A percentile compares a stretch with the other conserved stretches of the same genome.
Conservation (phyloP, 2,797 vertebrate species). For the Geotrypetes seraphini region DNA sequence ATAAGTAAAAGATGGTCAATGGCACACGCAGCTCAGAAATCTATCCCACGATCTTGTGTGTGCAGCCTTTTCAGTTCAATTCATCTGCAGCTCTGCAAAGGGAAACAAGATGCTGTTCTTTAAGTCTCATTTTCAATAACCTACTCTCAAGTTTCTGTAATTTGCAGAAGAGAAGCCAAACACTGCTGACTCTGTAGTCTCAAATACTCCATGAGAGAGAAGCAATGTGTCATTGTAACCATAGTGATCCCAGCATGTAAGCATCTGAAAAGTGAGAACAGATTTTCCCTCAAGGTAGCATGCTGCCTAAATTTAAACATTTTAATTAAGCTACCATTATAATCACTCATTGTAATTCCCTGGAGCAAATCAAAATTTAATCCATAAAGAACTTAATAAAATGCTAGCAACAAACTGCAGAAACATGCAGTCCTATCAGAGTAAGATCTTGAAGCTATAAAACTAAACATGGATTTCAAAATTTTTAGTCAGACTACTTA, state of each 20-base stretch:
- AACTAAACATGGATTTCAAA: too few relatives aligned
- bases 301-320: neutral
- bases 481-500: too few relatives aligned
- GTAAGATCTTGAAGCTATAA: too few relatives aligned
- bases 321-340: neutral
- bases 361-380: neutral
- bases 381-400: neutral
- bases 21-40: constrained; percentile 40
- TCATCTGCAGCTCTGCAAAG: constrained; percentile 75
- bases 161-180: constrained; percentile 34
- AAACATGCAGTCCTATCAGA: constrained; percentile 4
- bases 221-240: constrained; percentile 7
- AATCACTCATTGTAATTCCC: neutral
- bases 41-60: constrained; percentile 44
- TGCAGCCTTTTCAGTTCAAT: constrained; percentile 51
- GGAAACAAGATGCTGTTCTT: constrained; percentile 87
- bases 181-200: constrained; percentile 22
- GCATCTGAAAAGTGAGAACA: neutral
- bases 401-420: too few relatives aligned
- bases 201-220: constrained; percentile 21
- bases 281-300: neutral
- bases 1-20: constrained; percentile 34
- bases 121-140: constrained; percentile 67
- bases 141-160: constrained; percentile 54
- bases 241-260: constrained; percentile 19